phyloP scores from a whole-genome alignment of 2,888 invertebrate species.

The Bembecia ichneumoniformis region DNA sequence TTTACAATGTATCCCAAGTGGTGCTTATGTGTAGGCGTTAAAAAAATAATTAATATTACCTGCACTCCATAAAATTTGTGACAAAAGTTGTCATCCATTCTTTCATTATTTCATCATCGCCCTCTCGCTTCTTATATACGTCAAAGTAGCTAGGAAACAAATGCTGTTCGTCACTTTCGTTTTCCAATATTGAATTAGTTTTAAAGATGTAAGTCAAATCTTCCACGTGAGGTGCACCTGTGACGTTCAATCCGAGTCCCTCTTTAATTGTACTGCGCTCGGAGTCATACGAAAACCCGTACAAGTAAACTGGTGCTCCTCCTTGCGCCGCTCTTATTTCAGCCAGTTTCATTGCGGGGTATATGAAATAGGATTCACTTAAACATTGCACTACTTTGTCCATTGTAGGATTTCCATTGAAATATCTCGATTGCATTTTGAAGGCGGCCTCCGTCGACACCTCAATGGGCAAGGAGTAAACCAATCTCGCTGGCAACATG shows the following conservation, averaged over 20 bases:
- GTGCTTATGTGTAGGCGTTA: too few relatives aligned
- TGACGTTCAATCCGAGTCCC: conserved; percentile 33
- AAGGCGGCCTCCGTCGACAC: conserved; percentile 18
- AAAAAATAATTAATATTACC: conserved; percentile 28
- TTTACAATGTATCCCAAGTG: too few relatives aligned
- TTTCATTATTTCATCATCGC: conserved; percentile 29
- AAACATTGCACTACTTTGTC: conserved; percentile 35
- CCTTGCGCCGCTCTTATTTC: conserved; percentile 19
- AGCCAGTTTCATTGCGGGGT: conserved; percentile 41
- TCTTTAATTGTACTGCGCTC: conserved; percentile 58
- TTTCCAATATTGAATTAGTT: conserved; percentile 29
- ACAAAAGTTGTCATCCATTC: conserved; percentile 40
- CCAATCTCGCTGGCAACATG: conserved; percentile 24
- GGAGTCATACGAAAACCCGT: conserved; percentile 67
- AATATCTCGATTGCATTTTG: conserved; percentile 30
- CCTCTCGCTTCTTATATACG: background rate
- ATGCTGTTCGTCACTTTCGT: background rate
- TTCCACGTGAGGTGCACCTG: conserved; percentile 73
- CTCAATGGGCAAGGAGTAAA: conserved; percentile 23
- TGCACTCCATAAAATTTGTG: conserved; percentile 36
- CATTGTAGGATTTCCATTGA: conserved; percentile 24
- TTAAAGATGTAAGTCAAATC: conserved; percentile 71
- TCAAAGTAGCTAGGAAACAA: background rate
- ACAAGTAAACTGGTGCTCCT: conserved; percentile 61
- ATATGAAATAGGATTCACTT: conserved; percentile 39